These are phyloP conservation scores for Folsomia manolachei DNA, from an alignment of 2,888 invertebrate genomes.

Conservation along the genomic window DNA sequence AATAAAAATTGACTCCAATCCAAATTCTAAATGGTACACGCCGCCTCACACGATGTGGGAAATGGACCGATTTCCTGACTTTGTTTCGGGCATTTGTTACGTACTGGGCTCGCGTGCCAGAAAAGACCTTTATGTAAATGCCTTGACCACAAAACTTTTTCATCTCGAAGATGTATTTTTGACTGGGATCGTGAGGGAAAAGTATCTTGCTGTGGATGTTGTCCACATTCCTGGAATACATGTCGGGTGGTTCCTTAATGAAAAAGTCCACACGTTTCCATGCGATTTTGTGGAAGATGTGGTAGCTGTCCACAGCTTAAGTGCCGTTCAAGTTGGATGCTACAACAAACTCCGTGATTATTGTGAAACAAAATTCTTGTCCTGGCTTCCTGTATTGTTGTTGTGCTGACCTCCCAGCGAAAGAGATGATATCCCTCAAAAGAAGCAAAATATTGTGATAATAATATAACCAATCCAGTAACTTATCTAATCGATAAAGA, in stretches of 20 bases:
- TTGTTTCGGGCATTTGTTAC: background rate
- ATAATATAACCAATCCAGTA: too few relatives aligned
- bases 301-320: slow-evolving; percentile 3
- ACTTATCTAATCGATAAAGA: too few relatives aligned
- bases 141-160: background rate
- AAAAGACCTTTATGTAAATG: background rate
- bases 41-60: slow-evolving; percentile 30
- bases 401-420: too few relatives aligned
- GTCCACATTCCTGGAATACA: background rate
- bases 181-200: background rate
- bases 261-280: background rate
- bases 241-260: background rate
- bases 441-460: too few relatives aligned
- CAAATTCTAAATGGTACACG: slow-evolving; percentile 52
- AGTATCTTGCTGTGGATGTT: background rate
- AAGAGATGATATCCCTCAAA: too few relatives aligned
- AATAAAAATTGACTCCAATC: slow-evolving; percentile 51
- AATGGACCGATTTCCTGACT: background rate
- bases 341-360: too few relatives aligned
- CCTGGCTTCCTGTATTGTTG: too few relatives aligned
- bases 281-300: background rate
- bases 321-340: background rate
- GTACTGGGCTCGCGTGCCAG: background rate
- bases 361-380: too few relatives aligned
- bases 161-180: background rate